Conservation (phyloP, 1,140 invertebrate genomes). For the Listronotus oregonensis region DNA sequence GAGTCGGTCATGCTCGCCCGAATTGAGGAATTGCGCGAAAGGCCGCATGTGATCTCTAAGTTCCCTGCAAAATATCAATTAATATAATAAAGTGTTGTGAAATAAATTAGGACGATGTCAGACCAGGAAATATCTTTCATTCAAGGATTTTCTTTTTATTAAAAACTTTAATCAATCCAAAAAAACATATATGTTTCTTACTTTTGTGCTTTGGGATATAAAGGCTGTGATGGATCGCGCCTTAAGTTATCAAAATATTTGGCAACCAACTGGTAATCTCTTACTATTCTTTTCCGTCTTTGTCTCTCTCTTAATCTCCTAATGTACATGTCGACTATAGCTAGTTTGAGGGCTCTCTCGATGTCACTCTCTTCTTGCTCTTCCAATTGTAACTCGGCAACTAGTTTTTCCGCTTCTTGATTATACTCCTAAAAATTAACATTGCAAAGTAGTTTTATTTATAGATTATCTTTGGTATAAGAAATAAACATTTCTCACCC, state of each 20-base stretch:
- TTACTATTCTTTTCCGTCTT: slow-evolving; percentile 82
- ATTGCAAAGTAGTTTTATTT: slow-evolving; percentile 2
- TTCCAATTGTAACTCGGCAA: slow-evolving; percentile 79
- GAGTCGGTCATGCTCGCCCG: slow-evolving; percentile 80
- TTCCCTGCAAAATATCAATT: slow-evolving; percentile 61
- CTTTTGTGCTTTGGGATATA: slow-evolving; percentile 75
- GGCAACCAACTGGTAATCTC: slow-evolving; percentile 84
- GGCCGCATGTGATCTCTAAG: slow-evolving; percentile 80
- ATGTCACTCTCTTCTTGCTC: slow-evolving; percentile 85
- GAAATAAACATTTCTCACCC: slow-evolving; percentile 59
- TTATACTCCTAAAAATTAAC: slow-evolving; percentile 77
- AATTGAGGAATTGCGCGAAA: slow-evolving; percentile 86
- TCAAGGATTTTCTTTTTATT: neutral
- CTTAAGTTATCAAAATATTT: slow-evolving; percentile 72
- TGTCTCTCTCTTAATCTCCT: slow-evolving; percentile 82
- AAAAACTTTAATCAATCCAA: neutral
- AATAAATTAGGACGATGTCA: too few relatives aligned
- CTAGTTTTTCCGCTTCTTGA: slow-evolving; percentile 86
- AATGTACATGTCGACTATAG: slow-evolving; percentile 89
- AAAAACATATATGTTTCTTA: slow-evolving; percentile 54
- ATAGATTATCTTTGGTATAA: neutral
- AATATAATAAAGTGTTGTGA: too few relatives aligned
- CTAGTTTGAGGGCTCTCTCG: slow-evolving; percentile 79
- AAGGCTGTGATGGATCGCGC: slow-evolving; percentile 67
- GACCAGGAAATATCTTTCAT: too few relatives aligned